Percentiles rank a stretch among this genome's conserved stretches.
These are phyloP conservation scores for Mirounga angustirostris DNA, from an alignment of 2,113 vertebrate genomes.

Conservation along the genomic window DNA sequence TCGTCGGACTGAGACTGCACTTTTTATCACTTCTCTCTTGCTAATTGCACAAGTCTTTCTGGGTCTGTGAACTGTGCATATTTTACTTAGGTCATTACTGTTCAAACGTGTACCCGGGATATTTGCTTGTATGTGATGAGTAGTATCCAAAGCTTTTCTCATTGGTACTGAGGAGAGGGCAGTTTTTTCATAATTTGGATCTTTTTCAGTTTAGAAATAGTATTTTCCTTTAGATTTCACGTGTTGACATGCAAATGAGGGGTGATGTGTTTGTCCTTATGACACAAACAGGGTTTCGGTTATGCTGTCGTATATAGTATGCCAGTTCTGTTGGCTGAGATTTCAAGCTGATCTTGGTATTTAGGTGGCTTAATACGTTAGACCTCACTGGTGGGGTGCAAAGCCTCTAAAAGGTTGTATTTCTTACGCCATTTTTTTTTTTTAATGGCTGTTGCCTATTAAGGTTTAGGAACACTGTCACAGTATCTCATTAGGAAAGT, in stretches of 20 bases:
- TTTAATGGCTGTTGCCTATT: not conserved
- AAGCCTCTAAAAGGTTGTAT: not conserved
- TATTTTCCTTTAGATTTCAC: not conserved
- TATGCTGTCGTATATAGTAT: not conserved
- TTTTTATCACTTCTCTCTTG: not conserved
- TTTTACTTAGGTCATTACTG: not conserved
- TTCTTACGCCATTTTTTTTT: not conserved
- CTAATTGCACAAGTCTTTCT: not conserved
- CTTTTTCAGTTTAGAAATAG: not conserved
- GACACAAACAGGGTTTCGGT: not conserved
- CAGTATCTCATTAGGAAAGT: not conserved
- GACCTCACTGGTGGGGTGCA: not conserved
- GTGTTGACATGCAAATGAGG: not conserved
- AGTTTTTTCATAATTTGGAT: not conserved
- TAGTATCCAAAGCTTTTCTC: not conserved
- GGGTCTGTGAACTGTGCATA: not conserved
- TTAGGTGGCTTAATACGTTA: not conserved
- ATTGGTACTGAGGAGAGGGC: not conserved
- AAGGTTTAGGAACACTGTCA: not conserved
- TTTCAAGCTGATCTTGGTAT: not conserved
- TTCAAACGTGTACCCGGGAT: not conserved
- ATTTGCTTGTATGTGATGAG: not conserved
- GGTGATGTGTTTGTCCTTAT: not conserved
- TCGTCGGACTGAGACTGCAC: rapidly evolving
- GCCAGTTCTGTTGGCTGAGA: not conserved